phyloP scores from a whole-genome alignment of 2,113 vertebrate genomes.

The Eurypyga helias region DNA sequence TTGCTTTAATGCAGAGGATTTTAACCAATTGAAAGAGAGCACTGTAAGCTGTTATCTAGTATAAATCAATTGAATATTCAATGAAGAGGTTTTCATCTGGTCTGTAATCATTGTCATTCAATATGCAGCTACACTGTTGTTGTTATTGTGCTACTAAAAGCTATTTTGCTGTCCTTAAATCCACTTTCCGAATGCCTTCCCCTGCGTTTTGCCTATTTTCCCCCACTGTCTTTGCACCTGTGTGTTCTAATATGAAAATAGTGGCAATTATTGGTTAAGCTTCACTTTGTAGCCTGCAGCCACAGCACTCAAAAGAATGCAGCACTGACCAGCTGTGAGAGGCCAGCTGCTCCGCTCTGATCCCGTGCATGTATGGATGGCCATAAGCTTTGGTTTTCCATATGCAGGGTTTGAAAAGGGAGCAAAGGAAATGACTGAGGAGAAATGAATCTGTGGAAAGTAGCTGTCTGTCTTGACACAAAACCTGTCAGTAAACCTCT shows the following conservation, averaged over 20 bases:
- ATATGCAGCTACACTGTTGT: neutral
- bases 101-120: neutral
- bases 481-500: neutral
- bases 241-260: neutral
- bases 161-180: neutral
- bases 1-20: neutral
- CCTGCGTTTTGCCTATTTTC: neutral
- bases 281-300: slow-evolving; percentile 4
- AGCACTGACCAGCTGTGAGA: neutral
- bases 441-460: neutral
- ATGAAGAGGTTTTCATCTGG: neutral
- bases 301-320: neutral
- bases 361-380: neutral
- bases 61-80: neutral
- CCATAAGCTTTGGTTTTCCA: neutral
- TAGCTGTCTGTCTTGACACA: neutral
- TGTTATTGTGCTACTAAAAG: neutral
- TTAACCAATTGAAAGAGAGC: neutral
- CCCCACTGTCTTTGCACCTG: neutral
- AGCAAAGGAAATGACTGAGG: neutral
- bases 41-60: neutral
- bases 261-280: neutral
- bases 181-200: neutral
- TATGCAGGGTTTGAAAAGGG: neutral
- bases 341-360: neutral